Evolutionary conservation across 2,113 vertebrate species (phyloP).

Genomic region (Pandion haliaetus): DNA sequence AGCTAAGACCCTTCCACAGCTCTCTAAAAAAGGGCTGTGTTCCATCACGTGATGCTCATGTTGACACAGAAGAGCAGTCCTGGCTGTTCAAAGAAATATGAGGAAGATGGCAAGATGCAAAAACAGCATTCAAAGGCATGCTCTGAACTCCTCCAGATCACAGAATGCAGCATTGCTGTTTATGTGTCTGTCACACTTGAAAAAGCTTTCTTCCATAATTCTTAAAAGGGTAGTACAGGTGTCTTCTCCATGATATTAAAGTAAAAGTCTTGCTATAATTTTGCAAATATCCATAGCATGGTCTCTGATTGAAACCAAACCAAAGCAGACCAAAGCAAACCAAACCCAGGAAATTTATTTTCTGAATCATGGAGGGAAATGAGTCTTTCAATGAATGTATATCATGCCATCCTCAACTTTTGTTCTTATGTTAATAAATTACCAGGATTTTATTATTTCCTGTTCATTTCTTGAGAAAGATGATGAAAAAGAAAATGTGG

Average conservation of each 20-base stretch:
- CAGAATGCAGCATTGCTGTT: not conserved
- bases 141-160: not conserved
- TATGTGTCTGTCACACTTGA: not conserved
- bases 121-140: not conserved
- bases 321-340: not conserved
- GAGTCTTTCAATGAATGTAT: not conserved
- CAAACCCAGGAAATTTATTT: not conserved
- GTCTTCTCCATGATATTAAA: not conserved
- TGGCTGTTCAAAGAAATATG: not conserved
- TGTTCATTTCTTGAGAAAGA: not conserved
- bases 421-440: conserved; percentile 1
- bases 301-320: not conserved
- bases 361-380: not conserved
- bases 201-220: not conserved
- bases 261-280: not conserved
- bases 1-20: not conserved
- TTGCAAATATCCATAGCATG: not conserved
- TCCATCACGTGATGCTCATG: not conserved
- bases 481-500: not conserved
- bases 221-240: not conserved
- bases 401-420: not conserved
- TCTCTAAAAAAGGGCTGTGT: not conserved
- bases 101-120: not conserved
- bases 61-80: not conserved
- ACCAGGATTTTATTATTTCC: not conserved